Conservation (phyloP, 2,797 vertebrate genomes). For the Syndactyla subalaris region DNA sequence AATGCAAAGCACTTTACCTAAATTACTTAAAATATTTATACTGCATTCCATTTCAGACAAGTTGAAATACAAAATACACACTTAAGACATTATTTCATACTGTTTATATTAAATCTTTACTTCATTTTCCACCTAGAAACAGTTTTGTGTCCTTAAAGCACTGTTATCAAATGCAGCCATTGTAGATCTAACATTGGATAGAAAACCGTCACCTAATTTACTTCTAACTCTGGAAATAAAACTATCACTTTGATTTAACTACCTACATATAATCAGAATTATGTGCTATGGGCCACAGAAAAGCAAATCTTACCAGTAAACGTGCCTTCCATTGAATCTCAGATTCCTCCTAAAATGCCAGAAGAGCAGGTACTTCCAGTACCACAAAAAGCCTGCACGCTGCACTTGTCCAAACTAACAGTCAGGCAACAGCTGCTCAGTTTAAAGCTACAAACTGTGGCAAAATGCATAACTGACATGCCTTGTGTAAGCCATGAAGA, state of each 20-base stretch:
- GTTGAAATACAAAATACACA: not conserved
- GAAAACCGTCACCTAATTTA: not conserved
- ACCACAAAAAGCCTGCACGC: slow-evolving; percentile 56
- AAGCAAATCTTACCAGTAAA: slow-evolving; percentile 82
- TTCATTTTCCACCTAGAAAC: not conserved
- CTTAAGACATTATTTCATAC: not conserved
- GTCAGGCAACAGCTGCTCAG: slow-evolving; percentile 79
- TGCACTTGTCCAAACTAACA: slow-evolving; percentile 83
- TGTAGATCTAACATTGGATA: not conserved
- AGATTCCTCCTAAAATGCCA: slow-evolving; percentile 48
- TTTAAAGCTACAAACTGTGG: slow-evolving; percentile 76
- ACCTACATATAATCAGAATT: not conserved
- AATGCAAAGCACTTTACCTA: not conserved
- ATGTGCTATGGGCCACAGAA: not conserved
- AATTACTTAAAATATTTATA: not conserved
- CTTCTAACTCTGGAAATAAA: not conserved
- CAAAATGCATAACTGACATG: slow-evolving; percentile 75
- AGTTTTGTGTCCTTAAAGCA: not conserved
- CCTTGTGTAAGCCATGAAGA: slow-evolving; percentile 74
- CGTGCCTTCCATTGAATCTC: slow-evolving; percentile 69
- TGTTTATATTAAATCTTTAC: not conserved
- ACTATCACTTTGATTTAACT: not conserved
- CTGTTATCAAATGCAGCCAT: not conserved
- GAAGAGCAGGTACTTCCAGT: slow-evolving; percentile 65
- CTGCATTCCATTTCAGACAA: not conserved